These are phyloP conservation scores for Corydoras maculifer DNA, from an alignment of 2,113 vertebrate genomes.

Conservation along the genomic window DNA sequence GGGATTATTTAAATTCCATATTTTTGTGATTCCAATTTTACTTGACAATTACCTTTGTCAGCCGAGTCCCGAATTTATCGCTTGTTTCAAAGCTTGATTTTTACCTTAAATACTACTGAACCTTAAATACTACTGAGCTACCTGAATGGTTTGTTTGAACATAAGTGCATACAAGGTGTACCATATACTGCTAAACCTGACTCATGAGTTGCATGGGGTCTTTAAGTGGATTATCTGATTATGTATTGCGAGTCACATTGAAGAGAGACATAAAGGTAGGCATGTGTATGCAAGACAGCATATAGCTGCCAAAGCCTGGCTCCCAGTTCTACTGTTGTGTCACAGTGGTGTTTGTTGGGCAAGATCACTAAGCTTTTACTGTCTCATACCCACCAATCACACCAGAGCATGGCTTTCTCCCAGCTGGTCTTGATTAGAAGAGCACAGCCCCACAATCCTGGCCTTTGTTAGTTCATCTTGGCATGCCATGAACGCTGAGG, in stretches of 20 bases:
- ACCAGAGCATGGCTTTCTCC: constrained; percentile 59
- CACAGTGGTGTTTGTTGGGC: constrained; percentile 47
- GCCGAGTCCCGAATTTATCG: too few relatives aligned
- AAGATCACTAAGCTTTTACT: constrained; percentile 60
- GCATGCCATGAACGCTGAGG: constrained; percentile 61
- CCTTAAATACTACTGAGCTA: too few relatives aligned
- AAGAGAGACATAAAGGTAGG: neutral
- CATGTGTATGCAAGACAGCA: constrained; percentile 4
- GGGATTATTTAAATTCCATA: too few relatives aligned
- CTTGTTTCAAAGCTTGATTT: too few relatives aligned
- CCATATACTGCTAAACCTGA: too few relatives aligned
- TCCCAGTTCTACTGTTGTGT: constrained; percentile 41
- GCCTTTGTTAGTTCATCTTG: constrained; percentile 67
- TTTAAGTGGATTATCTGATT: too few relatives aligned
- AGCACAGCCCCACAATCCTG: constrained; percentile 62
- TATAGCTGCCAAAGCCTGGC: constrained; percentile 33
- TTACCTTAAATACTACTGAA: too few relatives aligned
- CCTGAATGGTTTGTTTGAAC: too few relatives aligned
- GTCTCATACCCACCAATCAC: constrained; percentile 62
- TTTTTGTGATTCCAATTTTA: too few relatives aligned
- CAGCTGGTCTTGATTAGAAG: constrained; percentile 57
- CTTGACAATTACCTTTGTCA: too few relatives aligned
- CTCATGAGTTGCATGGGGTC: neutral
- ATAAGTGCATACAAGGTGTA: too few relatives aligned
- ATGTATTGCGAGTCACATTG: neutral